Conservation (phyloP, 2,888 invertebrate genomes). For the Acrocera orbiculus region DNA sequence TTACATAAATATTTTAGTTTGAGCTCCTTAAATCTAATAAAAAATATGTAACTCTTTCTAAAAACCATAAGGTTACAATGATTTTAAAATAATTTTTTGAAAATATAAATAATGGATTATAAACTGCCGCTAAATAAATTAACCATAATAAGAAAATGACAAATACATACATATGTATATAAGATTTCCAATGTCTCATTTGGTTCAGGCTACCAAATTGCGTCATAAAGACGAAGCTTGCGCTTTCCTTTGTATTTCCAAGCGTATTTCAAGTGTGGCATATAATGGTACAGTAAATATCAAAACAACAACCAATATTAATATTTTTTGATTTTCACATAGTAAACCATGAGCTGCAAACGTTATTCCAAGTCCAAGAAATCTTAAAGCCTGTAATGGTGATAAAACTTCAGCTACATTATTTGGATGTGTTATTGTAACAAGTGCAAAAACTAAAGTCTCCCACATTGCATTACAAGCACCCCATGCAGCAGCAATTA, state of each 20-base stretch:
- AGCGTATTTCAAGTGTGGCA: constrained; percentile 27
- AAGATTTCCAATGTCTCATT: too few species aligned
- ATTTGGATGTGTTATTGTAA: constrained; percentile 28
- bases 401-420: constrained; percentile 30
- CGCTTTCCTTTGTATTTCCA: constrained; percentile 29
- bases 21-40: too few species aligned
- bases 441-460: constrained; percentile 36
- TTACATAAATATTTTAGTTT: too few species aligned
- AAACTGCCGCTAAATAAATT: too few species aligned
- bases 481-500: constrained; percentile 73
- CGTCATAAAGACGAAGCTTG: constrained; percentile 29
- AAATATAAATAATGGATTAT: too few species aligned
- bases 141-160: too few species aligned
- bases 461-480: constrained; percentile 78
- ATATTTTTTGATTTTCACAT: constrained; percentile 34
- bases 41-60: too few species aligned
- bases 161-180: too few species aligned
- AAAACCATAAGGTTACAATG: too few species aligned
- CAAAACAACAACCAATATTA: constrained; percentile 25
- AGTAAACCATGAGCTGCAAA: constrained; percentile 44
- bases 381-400: constrained; percentile 39
- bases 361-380: constrained; percentile 43
- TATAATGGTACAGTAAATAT: constrained; percentile 29
- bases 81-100: too few species aligned
- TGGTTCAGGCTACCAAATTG: too few species aligned